These are phyloP conservation scores for Gymnodraco acuticeps DNA, from an alignment of 2,797 vertebrate genomes.

Conservation along the genomic window DNA sequence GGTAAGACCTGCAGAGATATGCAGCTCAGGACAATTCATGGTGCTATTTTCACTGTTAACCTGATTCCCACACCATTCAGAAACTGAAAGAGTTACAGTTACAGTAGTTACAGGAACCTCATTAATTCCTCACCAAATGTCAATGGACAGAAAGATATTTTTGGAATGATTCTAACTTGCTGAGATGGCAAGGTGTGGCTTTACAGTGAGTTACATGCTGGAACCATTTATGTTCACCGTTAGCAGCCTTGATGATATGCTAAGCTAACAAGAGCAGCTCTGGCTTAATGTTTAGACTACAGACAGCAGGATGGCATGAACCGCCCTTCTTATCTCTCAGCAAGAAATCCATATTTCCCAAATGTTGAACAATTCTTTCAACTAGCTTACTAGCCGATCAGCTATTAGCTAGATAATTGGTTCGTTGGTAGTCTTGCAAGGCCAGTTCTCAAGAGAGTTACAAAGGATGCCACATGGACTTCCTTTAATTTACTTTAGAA, in stretches of 20 bases:
- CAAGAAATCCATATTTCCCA: not conserved
- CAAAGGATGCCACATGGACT: not conserved
- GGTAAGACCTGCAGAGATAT: slow-evolving; percentile 30
- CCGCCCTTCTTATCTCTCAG: not conserved
- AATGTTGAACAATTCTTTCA: not conserved
- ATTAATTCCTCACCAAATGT: not conserved
- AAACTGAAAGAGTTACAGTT: not conserved
- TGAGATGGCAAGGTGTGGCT: not conserved
- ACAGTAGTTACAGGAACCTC: not conserved
- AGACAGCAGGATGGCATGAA: not conserved
- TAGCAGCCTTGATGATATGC: not conserved
- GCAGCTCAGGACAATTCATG: not conserved
- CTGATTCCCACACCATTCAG: slow-evolving; percentile 4
- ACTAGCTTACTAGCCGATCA: not conserved
- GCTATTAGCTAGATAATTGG: not conserved
- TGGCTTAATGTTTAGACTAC: not conserved
- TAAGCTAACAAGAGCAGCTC: not conserved
- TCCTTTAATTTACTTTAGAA: too few relatives aligned
- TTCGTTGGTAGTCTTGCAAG: not conserved
- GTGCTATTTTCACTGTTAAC: not conserved
- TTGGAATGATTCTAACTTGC: not conserved
- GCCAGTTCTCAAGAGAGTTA: not conserved
- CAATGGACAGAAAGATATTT: not conserved
- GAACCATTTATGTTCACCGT: not conserved
- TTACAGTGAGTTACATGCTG: not conserved